Evolutionary conservation across 1,140 invertebrate species (phyloP).

Genomic region (Trichomalopsis sarcophagae): DNA sequence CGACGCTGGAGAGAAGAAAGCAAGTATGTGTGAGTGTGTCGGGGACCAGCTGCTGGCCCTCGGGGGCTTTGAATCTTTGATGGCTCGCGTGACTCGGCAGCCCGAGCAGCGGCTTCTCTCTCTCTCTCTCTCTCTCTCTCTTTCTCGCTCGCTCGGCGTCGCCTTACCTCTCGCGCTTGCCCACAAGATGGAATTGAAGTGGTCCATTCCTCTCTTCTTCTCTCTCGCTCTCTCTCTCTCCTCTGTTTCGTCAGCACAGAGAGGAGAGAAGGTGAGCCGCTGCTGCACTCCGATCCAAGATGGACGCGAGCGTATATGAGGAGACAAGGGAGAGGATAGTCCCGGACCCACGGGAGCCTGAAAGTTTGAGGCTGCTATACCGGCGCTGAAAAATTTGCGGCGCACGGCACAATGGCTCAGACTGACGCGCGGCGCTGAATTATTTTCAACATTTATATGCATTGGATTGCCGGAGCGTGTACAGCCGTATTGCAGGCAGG

Average conservation of each 20-base stretch:
- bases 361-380: conserved; percentile 18
- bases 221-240: conserved; percentile 21
- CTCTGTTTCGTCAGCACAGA: not conserved
- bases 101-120: not conserved
- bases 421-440: conserved; percentile 2
- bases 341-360: conserved; percentile 17
- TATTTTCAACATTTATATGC: conserved; percentile 33
- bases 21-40: conserved; percentile 51
- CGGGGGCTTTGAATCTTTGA: conserved; percentile 72
- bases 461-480: not conserved
- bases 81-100: conserved; percentile 73
- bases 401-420: not conserved
- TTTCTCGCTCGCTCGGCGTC: not conserved
- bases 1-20: conserved; percentile 45
- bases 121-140: not conserved
- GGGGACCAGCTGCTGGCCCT: conserved; percentile 72
- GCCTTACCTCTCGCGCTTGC: conserved; percentile 6
- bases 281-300: conserved; percentile 25
- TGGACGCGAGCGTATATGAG: conserved; percentile 13
- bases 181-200: conserved; percentile 50
- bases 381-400: conserved; percentile 29
- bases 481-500: not conserved
- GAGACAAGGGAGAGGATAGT: not conserved
- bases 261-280: not conserved
- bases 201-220: conserved; percentile 47